These are phyloP conservation scores for mouse (Mus musculus) DNA, from an alignment of 2,113 vertebrate genomes.

Conservation along the genomic window GRCm39 chr6:73750001-73750500, in stretches of 20 bases:
- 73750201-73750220: not conserved
- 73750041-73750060: not conserved
- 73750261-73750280: not conserved
- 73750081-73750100: not conserved
- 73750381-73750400: conserved; percentile 27
- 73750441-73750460: not conserved
- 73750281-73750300: not conserved
- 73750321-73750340: not conserved
- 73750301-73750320: not conserved
- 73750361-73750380: not conserved
- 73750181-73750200: not conserved
- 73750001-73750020: not conserved
- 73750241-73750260: not conserved
- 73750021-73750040: not conserved
- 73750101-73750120: not conserved
- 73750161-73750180: not conserved
- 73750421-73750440: not conserved
- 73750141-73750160: not conserved
- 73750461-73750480: not conserved
- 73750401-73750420: not conserved
- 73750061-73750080: not conserved
- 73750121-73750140: not conserved
- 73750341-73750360: not conserved
- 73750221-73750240: not conserved
- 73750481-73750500: not conserved